phyloP scores from a whole-genome alignment of 1,140 invertebrate species.

The Ceratoteleas bidentatus region DNA sequence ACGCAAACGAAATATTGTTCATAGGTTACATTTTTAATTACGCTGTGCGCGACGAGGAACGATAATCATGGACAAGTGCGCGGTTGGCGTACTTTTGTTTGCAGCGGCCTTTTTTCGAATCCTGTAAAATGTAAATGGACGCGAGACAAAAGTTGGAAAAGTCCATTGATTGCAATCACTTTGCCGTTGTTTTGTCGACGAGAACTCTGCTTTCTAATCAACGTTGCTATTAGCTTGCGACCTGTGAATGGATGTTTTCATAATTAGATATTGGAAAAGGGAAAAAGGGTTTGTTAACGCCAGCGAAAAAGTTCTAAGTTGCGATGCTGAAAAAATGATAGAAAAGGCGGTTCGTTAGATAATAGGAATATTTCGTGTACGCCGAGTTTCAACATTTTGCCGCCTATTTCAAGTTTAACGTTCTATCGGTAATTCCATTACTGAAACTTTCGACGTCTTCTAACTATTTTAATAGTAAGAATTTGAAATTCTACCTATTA shows the following conservation, averaged over 20 bases:
- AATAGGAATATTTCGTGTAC: not conserved
- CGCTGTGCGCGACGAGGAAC: not conserved
- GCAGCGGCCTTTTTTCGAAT: not conserved
- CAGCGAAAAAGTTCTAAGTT: not conserved
- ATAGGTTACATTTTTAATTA: constrained; percentile 25
- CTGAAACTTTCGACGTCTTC: not conserved
- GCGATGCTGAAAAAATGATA: not conserved
- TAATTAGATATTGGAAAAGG: constrained; percentile 4
- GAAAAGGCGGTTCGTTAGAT: not conserved
- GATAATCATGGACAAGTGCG: constrained; percentile 3
- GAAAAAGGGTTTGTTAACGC: not conserved
- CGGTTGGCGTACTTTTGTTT: not conserved
- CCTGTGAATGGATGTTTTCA: constrained; percentile 22
- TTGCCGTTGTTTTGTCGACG: constrained; percentile 16
- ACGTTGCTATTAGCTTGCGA: constrained; percentile 19
- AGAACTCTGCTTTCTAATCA: constrained; percentile 52
- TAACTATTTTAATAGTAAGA: constrained; percentile 1
- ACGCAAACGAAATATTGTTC: constrained; percentile 24
- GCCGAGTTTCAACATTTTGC: not conserved
- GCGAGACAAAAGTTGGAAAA: constrained; percentile 37
- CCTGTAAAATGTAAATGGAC: constrained; percentile 34
- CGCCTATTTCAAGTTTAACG: constrained; percentile 1
- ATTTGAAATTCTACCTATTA: constrained; percentile 4
- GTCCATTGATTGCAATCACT: constrained; percentile 40
- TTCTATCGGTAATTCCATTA: constrained; percentile 3